These are phyloP conservation scores for Drosophila subquinaria DNA, from an alignment of 2,888 invertebrate species.

Conservation along the genomic window DNA sequence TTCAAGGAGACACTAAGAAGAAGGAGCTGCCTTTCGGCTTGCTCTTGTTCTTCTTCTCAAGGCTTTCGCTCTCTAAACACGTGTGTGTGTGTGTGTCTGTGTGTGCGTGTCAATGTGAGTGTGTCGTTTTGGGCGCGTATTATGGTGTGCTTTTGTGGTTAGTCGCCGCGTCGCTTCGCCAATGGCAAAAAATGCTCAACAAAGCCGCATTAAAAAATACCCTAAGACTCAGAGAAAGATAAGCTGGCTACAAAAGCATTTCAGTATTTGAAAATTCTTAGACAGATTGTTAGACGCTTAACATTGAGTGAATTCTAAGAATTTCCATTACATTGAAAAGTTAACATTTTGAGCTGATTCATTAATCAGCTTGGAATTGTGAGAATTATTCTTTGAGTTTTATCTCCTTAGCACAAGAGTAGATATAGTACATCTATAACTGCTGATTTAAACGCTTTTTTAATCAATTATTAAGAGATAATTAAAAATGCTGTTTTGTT, in stretches of 20 bases:
- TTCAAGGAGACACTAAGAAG: conserved; percentile 36
- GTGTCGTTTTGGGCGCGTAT: conserved; percentile 74
- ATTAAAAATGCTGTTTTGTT: too few species aligned
- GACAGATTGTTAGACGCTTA: conserved; percentile 3
- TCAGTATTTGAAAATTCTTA: conserved; percentile 1
- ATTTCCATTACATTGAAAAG: background rate
- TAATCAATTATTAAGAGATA: background rate
- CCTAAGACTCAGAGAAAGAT: conserved; percentile 34
- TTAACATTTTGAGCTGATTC: background rate
- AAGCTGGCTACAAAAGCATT: conserved; percentile 22
- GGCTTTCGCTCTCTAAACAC: conserved; percentile 33
- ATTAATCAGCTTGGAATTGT: conserved; percentile 8
- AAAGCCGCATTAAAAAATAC: conserved; percentile 56
- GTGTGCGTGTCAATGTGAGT: conserved; percentile 25
- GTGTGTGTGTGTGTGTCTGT: conserved; percentile 4
- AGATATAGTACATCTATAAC: background rate
- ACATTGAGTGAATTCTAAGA: background rate
- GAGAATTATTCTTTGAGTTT: background rate
- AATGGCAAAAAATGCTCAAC: background rate
- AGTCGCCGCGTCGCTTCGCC: conserved; percentile 48
- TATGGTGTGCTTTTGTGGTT: conserved; percentile 77
- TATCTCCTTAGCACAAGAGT: too few species aligned
- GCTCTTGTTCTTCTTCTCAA: conserved; percentile 43
- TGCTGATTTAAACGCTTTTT: background rate
- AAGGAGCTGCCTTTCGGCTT: conserved; percentile 44